Conservation (phyloP, 2,113 vertebrate genomes). For the Deroptyus accipitrinus region DNA sequence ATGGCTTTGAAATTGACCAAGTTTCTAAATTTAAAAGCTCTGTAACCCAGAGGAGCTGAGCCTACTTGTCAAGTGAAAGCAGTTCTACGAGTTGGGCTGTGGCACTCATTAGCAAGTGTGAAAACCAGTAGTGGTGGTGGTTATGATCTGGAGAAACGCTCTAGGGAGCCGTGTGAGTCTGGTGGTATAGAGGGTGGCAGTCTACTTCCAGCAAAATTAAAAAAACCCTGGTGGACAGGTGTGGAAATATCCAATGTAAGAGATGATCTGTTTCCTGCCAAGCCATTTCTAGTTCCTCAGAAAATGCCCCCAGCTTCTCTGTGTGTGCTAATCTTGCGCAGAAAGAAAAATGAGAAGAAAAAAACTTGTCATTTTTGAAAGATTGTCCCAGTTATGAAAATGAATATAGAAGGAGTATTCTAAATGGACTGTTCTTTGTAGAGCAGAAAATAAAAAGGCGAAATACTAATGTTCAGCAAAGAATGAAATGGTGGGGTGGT, state of each 20-base stretch:
- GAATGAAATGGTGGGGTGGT: background rate
- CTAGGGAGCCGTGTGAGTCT: background rate
- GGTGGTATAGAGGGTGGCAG: background rate
- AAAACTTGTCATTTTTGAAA: background rate
- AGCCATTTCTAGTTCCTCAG: background rate
- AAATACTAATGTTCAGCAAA: background rate
- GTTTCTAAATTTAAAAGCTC: slow-evolving; percentile 50
- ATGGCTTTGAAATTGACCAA: slow-evolving; percentile 1
- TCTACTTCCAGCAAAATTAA: background rate
- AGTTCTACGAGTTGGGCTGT: background rate
- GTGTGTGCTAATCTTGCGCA: background rate
- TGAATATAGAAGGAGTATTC: background rate
- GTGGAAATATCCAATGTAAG: background rate
- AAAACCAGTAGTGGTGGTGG: background rate
- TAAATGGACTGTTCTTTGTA: background rate
- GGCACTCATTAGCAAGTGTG: fast-evolving
- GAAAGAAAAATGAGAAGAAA: background rate
- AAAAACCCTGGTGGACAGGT: background rate
- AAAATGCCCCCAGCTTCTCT: background rate
- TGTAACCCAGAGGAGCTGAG: background rate
- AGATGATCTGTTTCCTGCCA: background rate
- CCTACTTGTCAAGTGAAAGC: background rate
- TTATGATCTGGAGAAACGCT: background rate
- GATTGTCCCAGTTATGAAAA: slow-evolving; percentile 9
- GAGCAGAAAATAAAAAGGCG: background rate